Percentiles rank a stretch among this genome's conserved stretches.
Conservation (phyloP, 2,888 invertebrate species). For the Pristionchus mayeri region DNA sequence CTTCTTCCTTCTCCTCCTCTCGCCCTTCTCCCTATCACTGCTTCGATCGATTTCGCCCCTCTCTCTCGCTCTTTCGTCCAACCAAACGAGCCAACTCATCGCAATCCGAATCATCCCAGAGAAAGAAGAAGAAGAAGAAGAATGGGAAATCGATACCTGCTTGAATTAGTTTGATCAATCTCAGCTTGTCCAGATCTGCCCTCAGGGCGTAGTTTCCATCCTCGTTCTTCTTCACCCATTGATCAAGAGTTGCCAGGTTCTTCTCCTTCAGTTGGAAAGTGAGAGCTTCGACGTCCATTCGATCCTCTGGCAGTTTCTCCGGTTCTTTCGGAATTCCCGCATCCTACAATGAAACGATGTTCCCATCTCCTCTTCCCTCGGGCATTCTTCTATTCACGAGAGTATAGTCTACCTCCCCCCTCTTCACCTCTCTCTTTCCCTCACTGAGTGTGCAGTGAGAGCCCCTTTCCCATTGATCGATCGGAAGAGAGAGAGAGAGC, state of each 20-base stretch:
- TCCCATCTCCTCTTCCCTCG: not conserved
- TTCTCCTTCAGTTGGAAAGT: not conserved
- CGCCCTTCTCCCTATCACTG: conserved; percentile 31
- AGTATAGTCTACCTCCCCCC: conserved; percentile 11
- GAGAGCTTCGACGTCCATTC: not conserved
- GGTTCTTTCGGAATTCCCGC: not conserved
- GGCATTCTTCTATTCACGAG: not conserved
- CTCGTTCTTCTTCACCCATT: conserved; percentile 10
- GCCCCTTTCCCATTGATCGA: conserved; percentile 47
- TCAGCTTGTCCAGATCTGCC: conserved; percentile 42
- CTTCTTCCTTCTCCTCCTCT: conserved; percentile 22
- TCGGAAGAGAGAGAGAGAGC: conserved; percentile 15
- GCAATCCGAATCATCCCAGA: conserved; percentile 47
- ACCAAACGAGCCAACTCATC: conserved; percentile 46
- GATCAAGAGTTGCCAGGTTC: not conserved
- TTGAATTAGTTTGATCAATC: conserved; percentile 13
- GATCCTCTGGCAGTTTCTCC: not conserved
- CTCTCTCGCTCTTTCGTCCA: not conserved
- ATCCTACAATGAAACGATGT: not conserved
- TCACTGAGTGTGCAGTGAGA: conserved; percentile 19
- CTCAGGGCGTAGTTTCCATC: not conserved
- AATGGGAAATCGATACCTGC: conserved; percentile 22
- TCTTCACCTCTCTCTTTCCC: conserved; percentile 31
- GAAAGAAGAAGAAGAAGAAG: not conserved
- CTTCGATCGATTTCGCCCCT: conserved; percentile 38